Conservation (phyloP, 2,113 vertebrate genomes). For the Cochlearius cochlearius region DNA sequence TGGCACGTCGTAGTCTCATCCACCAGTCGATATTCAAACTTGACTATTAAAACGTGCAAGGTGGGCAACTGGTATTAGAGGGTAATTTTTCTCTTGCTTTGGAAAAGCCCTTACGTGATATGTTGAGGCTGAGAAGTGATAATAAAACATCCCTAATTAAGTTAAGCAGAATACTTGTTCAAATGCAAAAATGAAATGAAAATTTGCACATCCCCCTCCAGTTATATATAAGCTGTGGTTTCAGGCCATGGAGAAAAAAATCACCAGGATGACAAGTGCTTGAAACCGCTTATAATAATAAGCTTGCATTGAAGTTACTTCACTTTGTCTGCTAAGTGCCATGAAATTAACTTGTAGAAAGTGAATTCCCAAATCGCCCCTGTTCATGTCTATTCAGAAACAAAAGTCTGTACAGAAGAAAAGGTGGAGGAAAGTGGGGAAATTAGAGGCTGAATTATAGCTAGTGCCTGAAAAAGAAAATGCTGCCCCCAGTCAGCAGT, state of each 20-base stretch:
- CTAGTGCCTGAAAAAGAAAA: conserved; percentile 7
- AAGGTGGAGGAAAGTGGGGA: conserved; percentile 33
- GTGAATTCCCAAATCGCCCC: conserved; percentile 54
- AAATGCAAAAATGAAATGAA: conserved; percentile 39
- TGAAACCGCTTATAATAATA: conserved; percentile 58
- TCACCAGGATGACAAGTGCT: conserved; percentile 52
- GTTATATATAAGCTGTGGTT: conserved; percentile 13
- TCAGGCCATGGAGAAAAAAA: conserved; percentile 58
- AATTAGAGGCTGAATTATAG: conserved; percentile 38
- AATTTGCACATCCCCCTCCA: background rate
- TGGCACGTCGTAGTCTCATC: background rate
- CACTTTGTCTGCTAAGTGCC: conserved; percentile 59
- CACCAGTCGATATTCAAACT: fast-evolving
- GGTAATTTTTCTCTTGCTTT: background rate
- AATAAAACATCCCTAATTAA: background rate
- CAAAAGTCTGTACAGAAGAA: conserved; percentile 61
- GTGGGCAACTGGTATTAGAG: background rate
- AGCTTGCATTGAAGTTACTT: conserved; percentile 56
- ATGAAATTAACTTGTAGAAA: conserved; percentile 65
- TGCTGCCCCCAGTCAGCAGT: conserved; percentile 18
- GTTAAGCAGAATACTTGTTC: background rate
- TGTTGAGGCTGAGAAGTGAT: background rate
- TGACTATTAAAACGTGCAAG: background rate
- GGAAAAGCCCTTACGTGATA: background rate
- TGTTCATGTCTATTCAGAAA: conserved; percentile 64